Evolutionary conservation across 2,113 vertebrate species (phyloP).

Genomic region (Xenopus borealis): DNA sequence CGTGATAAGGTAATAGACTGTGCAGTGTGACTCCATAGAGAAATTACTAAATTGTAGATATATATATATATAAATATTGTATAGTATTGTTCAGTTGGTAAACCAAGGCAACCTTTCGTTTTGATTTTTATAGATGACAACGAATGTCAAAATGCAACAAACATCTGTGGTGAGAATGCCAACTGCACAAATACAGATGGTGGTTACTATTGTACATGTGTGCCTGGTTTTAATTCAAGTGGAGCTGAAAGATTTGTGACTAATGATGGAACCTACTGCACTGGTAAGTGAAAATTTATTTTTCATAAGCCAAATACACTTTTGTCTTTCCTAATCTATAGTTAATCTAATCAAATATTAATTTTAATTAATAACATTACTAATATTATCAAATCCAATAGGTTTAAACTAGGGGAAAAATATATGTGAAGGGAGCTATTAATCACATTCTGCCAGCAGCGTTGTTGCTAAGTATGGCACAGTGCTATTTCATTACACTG

Average conservation of each 20-base stretch:
- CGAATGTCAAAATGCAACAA: slow-evolving; percentile 86
- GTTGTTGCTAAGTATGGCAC: not conserved
- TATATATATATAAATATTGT: too few species aligned
- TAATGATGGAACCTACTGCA: slow-evolving; percentile 86
- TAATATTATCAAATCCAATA: slow-evolving; percentile 32
- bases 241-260: slow-evolving; percentile 70
- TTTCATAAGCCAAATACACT: slow-evolving; percentile 28
- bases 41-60: too few species aligned
- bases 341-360: slow-evolving; percentile 21
- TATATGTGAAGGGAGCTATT: not conserved
- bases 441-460: not conserved
- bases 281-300: slow-evolving; percentile 67
- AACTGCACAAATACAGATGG: slow-evolving; percentile 84
- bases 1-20: too few species aligned
- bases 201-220: slow-evolving; percentile 83
- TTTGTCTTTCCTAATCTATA: slow-evolving; percentile 25
- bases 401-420: not conserved
- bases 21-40: too few species aligned
- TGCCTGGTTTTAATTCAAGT: slow-evolving; percentile 77
- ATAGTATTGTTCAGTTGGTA: too few species aligned
- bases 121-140: slow-evolving; percentile 82
- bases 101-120: too few species aligned
- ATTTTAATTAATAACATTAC: slow-evolving; percentile 29
- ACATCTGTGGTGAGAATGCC: slow-evolving; percentile 82
- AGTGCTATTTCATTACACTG: not conserved